These are phyloP conservation scores for Seriola aureovittata DNA, from an alignment of 2,113 vertebrate species.

Conservation along the genomic window DNA sequence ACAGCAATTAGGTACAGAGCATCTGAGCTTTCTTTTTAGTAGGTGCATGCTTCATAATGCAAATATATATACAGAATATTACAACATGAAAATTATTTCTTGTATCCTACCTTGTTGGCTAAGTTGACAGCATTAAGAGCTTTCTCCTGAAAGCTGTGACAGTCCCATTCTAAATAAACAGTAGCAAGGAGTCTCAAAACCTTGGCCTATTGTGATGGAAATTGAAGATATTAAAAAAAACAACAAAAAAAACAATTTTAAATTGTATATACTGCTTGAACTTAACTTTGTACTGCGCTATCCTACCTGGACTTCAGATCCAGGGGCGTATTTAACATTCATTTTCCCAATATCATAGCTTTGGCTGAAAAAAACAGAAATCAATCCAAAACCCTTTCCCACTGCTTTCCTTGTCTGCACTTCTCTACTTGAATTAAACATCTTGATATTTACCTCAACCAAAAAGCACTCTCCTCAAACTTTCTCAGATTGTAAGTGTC, in stretches of 20 bases:
- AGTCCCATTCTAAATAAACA: conserved; percentile 90
- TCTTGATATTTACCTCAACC: conserved; percentile 89
- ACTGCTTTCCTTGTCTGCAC: neutral
- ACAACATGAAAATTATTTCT: conserved; percentile 2
- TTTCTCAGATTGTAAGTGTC: conserved; percentile 85
- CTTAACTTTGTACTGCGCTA: neutral
- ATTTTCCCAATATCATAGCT: conserved; percentile 93
- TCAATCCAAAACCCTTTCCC: neutral
- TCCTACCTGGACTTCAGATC: conserved; percentile 88
- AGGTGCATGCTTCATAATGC: neutral
- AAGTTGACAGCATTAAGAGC: conserved; percentile 86
- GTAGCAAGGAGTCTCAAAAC: conserved; percentile 90
- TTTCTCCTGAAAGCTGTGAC: conserved; percentile 85
- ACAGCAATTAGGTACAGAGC: conserved; percentile 1
- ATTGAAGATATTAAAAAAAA: neutral
- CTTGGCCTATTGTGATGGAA: conserved; percentile 86
- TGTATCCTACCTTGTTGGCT: conserved; percentile 90
- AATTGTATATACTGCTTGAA: neutral
- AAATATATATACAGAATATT: neutral
- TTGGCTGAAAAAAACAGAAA: conserved; percentile 80
- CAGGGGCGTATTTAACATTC: conserved; percentile 82
- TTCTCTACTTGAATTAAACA: conserved; percentile 11
- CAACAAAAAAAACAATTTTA: neutral
- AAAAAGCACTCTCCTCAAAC: conserved; percentile 90
- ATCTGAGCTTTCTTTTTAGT: neutral